Conservation (phyloP, 2,797 vertebrate genomes). For the Microctenopoma stevenorrisi region DNA sequence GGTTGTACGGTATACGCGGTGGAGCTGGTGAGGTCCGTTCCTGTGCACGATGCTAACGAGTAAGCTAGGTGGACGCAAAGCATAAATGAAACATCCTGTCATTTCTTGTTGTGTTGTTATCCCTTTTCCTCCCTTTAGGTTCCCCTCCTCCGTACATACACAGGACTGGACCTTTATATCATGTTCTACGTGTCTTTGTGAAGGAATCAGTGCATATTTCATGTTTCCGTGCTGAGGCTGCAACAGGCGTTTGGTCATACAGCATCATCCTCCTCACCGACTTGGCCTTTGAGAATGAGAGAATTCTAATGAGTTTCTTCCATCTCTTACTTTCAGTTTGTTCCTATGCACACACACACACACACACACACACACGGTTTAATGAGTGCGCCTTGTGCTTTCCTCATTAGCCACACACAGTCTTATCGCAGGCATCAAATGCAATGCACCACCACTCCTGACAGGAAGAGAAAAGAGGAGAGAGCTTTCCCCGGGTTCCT, state of each 20-base stretch:
- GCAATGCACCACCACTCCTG: constrained; percentile 64
- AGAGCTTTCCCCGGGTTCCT: constrained; percentile 29
- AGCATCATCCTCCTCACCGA: constrained; percentile 57
- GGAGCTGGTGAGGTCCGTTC: too few species aligned
- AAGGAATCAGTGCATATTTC: constrained; percentile 18
- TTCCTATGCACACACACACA: constrained; percentile 22
- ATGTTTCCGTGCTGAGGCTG: constrained; percentile 24
- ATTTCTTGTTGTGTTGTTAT: too few species aligned
- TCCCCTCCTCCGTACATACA: too few species aligned
- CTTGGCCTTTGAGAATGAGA: constrained; percentile 75
- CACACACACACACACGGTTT: constrained; percentile 62
- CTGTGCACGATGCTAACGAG: too few species aligned
- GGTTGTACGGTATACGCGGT: too few species aligned
- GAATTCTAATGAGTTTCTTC: constrained; percentile 73
- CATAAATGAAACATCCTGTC: too few species aligned
- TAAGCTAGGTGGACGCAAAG: too few species aligned
- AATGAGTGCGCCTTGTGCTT: constrained; percentile 81
- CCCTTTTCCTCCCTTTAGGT: too few species aligned
- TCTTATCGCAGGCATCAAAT: constrained; percentile 83
- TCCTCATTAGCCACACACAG: constrained; percentile 82
- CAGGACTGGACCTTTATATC: background rate
- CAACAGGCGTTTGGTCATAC: constrained; percentile 45
- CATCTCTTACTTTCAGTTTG: constrained; percentile 42
- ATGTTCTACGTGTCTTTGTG: constrained; percentile 2
- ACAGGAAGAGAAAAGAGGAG: constrained; percentile 64